Conservation (phyloP, 1,140 invertebrate species). For the Anagrus nilaparvatae region DNA sequence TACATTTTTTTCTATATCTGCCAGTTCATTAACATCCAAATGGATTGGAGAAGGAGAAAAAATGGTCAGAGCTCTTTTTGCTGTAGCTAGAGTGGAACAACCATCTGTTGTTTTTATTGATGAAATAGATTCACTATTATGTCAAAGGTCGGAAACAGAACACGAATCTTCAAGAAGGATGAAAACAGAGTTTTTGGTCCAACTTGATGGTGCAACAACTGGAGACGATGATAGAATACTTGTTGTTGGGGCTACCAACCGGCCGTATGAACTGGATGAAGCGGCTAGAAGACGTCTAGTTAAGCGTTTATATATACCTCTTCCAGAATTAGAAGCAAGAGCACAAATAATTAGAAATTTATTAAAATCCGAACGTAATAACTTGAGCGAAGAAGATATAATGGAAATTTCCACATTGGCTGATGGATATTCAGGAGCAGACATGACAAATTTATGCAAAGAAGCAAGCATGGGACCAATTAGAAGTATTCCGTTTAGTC, state of each 20-base stretch:
- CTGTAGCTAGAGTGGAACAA: conserved; percentile 70
- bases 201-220: conserved; percentile 76
- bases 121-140: conserved; percentile 89
- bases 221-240: conserved; percentile 72
- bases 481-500: conserved; percentile 57
- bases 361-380: conserved; percentile 56
- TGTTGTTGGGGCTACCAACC: conserved; percentile 85
- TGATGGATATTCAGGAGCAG: conserved; percentile 85
- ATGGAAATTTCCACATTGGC: conserved; percentile 55
- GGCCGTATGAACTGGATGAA: conserved; percentile 92
- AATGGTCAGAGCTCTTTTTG: conserved; percentile 90
- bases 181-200: conserved; percentile 95
- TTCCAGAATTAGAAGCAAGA: conserved; percentile 72
- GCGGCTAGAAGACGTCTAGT: conserved; percentile 79
- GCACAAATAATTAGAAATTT: conserved; percentile 69
- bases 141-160: conserved; percentile 77
- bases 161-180: conserved; percentile 84
- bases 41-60: conserved; percentile 98
- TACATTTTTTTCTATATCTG: conserved; percentile 95
- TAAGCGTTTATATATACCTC: conserved; percentile 78
- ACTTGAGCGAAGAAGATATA: conserved; percentile 52
- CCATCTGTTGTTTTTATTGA: conserved; percentile 89
- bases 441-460: conserved; percentile 83
- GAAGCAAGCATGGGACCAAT: conserved; percentile 89
- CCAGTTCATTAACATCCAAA: conserved; percentile 92